A percentile compares a stretch with the other conserved stretches of the same genome.
phyloP scores from a whole-genome alignment of 2,797 vertebrate genomes.

The Antrozous pallidus region DNA sequence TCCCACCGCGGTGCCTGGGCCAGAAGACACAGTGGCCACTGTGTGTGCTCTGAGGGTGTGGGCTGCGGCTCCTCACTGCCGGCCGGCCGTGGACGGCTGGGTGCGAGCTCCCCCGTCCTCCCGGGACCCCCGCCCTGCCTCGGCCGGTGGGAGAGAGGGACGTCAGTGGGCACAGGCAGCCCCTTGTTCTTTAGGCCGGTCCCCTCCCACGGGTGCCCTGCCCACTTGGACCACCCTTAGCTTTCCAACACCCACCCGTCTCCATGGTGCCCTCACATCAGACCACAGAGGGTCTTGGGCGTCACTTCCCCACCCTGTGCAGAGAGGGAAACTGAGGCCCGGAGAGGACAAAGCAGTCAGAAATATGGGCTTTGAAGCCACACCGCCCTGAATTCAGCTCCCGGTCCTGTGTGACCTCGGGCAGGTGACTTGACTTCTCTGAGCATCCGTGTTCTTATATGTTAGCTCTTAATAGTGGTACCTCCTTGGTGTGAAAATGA shows the following conservation, averaged over 20 bases:
- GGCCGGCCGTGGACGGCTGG: background rate
- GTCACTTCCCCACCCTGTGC: background rate
- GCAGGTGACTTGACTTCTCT: background rate
- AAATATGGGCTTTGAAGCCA: background rate
- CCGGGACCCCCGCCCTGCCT: background rate
- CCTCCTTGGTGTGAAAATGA: no score
- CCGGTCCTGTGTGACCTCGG: background rate
- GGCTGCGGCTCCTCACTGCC: conserved; percentile 35
- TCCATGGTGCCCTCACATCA: background rate
- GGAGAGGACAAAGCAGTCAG: background rate
- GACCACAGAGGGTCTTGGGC: background rate
- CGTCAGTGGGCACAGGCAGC: conserved; percentile 22
- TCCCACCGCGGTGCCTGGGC: conserved; percentile 46
- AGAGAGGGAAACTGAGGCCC: background rate
- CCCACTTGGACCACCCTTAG: background rate
- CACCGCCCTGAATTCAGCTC: background rate
- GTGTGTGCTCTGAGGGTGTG: conserved; percentile 55
- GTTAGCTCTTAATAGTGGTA: no score
- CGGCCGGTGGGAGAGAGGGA: background rate
- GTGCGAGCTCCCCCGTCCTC: background rate
- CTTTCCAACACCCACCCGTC: background rate
- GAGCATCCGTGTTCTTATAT: background rate
- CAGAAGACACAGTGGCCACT: conserved; percentile 65
- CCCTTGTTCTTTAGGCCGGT: background rate
- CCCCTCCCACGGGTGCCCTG: background rate